Base-by-base conservation (phyloP, 2,888 invertebrate genomes). In the Limnephilus rhombicus region DNA sequence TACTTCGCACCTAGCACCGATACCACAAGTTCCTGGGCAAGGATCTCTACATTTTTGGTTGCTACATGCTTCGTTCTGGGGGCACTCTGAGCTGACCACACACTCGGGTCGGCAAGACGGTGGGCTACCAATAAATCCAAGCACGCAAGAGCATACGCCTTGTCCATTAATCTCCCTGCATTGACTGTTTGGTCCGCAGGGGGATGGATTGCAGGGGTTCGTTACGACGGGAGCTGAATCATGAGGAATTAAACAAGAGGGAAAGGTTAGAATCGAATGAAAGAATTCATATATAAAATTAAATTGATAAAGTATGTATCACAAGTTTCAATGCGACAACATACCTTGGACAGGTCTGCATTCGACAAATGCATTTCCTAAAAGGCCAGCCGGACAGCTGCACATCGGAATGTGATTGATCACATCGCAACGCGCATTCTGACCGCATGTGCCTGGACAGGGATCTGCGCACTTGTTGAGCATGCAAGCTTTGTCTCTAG, bases 31-130 rank as follows among this genome's bases (percentile, higher is more conserved):
- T 94, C 98, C 98, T 91, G 97, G 97, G 94, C 98, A 98, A n/a
- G 98, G 98, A 95, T 98, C 97, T 53, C 97, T 96, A 94, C 98
- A 98, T 95, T 98, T 98, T 94, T 97, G 97, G 94, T 98, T 98
- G 91, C 97, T 97, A 94, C 98, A 98, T 7, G 98, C 97, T 95
- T 97, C 97, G 94, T 97, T 97, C 86, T 97, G 97, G 7, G 97
- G 95, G 95, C 98, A 98, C 95, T 98, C 98, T 0, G 97, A 97
- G 94, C 97, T 98, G 7, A 97, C 96, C 81, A 97, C 96, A 94
- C 98, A 98, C 95, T 98, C 98, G 29, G 98, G 98, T 94, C 98
- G 96, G 94, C 98, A 98, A 15, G 97, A 97, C 3, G 98, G 98
- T 82, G 98, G 98, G 94, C 96, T 97, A 93, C 98, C 98, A 86